Percentiles rank a stretch among this genome's conserved stretches.
Evolutionary conservation across 1,140 invertebrate species (phyloP).

Genomic region (Drosophila ironensis): DNA sequence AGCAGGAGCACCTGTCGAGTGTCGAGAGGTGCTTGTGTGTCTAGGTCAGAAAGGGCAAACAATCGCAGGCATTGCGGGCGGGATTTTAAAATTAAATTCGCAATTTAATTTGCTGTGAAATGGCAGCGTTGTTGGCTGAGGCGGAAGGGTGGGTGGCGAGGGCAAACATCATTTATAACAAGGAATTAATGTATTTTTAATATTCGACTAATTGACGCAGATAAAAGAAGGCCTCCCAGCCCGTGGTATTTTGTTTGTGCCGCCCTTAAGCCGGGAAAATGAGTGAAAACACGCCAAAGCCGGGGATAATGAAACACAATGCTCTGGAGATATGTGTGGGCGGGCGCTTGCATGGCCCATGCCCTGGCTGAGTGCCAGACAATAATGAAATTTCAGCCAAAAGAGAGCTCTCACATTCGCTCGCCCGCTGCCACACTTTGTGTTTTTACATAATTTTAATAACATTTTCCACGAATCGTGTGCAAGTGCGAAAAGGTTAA

Average conservation of each 20-base stretch:
- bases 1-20: neutral
- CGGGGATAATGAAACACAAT: slow-evolving; percentile 64
- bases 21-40: slow-evolving; percentile 20
- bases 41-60: slow-evolving; percentile 43
- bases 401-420: neutral
- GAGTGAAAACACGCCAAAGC: slow-evolving; percentile 62
- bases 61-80: neutral
- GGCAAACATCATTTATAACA: slow-evolving; percentile 51
- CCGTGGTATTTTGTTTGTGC: slow-evolving; percentile 10
- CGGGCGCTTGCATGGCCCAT: neutral
- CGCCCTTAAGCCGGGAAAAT: slow-evolving; percentile 44
- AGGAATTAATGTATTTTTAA: slow-evolving; percentile 75
- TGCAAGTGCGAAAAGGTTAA: slow-evolving; percentile 68
- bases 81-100: slow-evolving; percentile 26
- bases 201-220: slow-evolving; percentile 73
- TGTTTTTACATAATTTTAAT: slow-evolving; percentile 44
- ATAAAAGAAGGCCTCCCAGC: slow-evolving; percentile 48
- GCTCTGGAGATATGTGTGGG: slow-evolving; percentile 10
- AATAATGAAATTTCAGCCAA: slow-evolving; percentile 31
- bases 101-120: slow-evolving; percentile 44
- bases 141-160: neutral
- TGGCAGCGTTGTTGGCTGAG: slow-evolving; percentile 8
- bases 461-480: slow-evolving; percentile 49
- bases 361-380: slow-evolving; percentile 13
- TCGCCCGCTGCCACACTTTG: slow-evolving; percentile 14